phyloP scores from a whole-genome alignment of 1,140 invertebrate genomes.

The Maniola jurtina region DNA sequence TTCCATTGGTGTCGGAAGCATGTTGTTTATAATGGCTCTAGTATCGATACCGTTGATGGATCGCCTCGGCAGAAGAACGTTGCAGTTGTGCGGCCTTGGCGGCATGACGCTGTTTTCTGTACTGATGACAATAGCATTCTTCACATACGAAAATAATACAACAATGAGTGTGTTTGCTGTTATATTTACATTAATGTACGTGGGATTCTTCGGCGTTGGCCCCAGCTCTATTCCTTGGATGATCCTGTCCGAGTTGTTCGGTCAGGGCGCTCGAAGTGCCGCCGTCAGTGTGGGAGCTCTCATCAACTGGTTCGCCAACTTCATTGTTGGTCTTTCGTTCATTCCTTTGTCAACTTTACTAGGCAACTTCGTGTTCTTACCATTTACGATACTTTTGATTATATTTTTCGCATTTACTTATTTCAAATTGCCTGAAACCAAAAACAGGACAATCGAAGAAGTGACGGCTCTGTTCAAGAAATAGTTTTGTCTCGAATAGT shows the following conservation, averaged over 20 bases:
- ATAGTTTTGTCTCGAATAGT: conserved; percentile 34
- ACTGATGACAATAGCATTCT: conserved; percentile 90
- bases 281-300: conserved; percentile 97
- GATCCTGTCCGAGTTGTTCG: conserved; percentile 97
- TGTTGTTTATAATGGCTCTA: conserved; percentile 96
- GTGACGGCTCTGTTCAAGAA: conserved; percentile 90
- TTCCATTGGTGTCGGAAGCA: conserved; percentile 95
- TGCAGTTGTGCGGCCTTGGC: conserved; percentile 92
- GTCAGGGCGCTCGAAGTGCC: conserved; percentile 93
- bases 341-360: conserved; percentile 88
- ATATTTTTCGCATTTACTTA: conserved; percentile 98
- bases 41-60: conserved; percentile 97
- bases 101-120: conserved; percentile 96
- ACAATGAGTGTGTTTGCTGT: conserved; percentile 85
- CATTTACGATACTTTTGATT: conserved; percentile 94
- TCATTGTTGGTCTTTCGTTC: conserved; percentile 94
- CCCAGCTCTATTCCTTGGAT: conserved; percentile 98
- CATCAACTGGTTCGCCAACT: conserved; percentile 97
- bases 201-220: conserved; percentile 95
- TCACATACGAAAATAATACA: conserved; percentile 78
- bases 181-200: conserved; percentile 93
- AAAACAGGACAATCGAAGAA: conserved; percentile 98
- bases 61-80: conserved; percentile 90
- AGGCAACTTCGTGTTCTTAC: conserved; percentile 96
- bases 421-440: conserved; percentile 98